A percentile compares a stretch with the other conserved stretches of the same genome.
These are phyloP conservation scores for Neosilurus hyrtlii DNA, from an alignment of 2,797 vertebrate genomes.

Conservation along the genomic window DNA sequence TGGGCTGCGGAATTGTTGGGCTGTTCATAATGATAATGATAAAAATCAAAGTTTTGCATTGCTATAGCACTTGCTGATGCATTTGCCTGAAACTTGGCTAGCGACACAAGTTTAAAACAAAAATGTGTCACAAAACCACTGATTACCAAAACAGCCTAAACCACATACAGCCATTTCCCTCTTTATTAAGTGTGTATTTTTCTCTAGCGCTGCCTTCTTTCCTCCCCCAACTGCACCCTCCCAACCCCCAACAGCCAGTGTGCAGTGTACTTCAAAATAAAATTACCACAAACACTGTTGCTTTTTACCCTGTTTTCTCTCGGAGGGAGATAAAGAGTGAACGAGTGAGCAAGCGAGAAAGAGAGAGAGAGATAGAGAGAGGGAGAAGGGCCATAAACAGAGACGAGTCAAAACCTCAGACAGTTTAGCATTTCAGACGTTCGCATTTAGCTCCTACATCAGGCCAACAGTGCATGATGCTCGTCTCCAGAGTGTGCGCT, in stretches of 20 bases:
- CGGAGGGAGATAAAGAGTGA: slow-evolving; percentile 30
- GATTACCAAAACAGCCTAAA: slow-evolving; percentile 57
- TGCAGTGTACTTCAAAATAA: slow-evolving; percentile 36
- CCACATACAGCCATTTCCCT: slow-evolving; percentile 51
- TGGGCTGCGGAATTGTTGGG: neutral
- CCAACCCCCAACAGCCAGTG: slow-evolving; percentile 9
- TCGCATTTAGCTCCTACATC: slow-evolving; percentile 48
- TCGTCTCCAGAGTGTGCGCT: slow-evolving; percentile 27
- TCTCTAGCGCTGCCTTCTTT: slow-evolving; percentile 9
- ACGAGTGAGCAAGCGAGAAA: slow-evolving; percentile 1
- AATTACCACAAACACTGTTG: slow-evolving; percentile 42
- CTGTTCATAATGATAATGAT: neutral
- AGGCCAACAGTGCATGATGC: slow-evolving; percentile 26
- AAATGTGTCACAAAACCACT: slow-evolving; percentile 58
- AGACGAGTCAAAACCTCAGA: slow-evolving; percentile 53
- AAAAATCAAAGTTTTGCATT: slow-evolving; percentile 35
- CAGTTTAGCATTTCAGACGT: slow-evolving; percentile 42
- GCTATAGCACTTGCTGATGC: slow-evolving; percentile 15
- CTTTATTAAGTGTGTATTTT: slow-evolving; percentile 39
- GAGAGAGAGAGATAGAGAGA: neutral
- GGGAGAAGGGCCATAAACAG: slow-evolving; percentile 29
- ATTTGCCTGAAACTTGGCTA: slow-evolving; percentile 35
- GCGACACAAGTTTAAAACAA: slow-evolving; percentile 44
- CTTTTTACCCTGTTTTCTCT: slow-evolving; percentile 48
- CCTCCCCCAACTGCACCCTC: neutral